Evolutionary conservation across 2,888 invertebrate species (phyloP).

Genomic region (Netelia inedita): DNA sequence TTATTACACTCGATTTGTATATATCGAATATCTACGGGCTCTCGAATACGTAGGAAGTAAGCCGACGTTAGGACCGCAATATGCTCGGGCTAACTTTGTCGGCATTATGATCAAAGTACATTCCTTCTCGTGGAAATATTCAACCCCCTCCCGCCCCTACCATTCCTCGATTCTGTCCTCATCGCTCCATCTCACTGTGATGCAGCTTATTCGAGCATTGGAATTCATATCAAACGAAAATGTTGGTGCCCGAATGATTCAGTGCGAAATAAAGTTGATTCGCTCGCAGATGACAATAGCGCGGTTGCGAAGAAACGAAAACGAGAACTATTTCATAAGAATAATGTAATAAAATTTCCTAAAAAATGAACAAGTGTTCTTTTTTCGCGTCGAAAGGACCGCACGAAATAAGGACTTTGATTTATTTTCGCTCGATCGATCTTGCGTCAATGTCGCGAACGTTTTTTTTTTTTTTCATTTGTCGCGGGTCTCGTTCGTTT

Average conservation of each 20-base stretch:
- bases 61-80: slow-evolving; percentile 68
- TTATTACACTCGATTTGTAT: not conserved
- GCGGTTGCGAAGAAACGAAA: too few species aligned
- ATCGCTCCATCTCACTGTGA: slow-evolving; percentile 55
- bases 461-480: not conserved
- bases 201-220: slow-evolving; percentile 42
- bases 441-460: too few species aligned
- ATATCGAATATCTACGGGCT: not conserved
- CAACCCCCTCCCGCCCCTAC: slow-evolving; percentile 61
- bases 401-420: too few species aligned
- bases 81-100: slow-evolving; percentile 71
- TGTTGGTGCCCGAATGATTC: slow-evolving; percentile 36
- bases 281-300: not conserved
- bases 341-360: too few species aligned
- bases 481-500: not conserved
- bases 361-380: too few species aligned
- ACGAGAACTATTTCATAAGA: too few species aligned
- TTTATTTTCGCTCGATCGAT: too few species aligned
- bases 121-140: slow-evolving; percentile 77
- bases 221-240: slow-evolving; percentile 64
- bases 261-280: slow-evolving; percentile 44
- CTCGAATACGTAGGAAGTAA: slow-evolving; percentile 42
- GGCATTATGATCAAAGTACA: slow-evolving; percentile 78
- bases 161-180: slow-evolving; percentile 25
- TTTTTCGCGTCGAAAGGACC: too few species aligned